Evolutionary conservation across 2,888 invertebrate species (phyloP).

Genomic region (Xiphydria camelus): DNA sequence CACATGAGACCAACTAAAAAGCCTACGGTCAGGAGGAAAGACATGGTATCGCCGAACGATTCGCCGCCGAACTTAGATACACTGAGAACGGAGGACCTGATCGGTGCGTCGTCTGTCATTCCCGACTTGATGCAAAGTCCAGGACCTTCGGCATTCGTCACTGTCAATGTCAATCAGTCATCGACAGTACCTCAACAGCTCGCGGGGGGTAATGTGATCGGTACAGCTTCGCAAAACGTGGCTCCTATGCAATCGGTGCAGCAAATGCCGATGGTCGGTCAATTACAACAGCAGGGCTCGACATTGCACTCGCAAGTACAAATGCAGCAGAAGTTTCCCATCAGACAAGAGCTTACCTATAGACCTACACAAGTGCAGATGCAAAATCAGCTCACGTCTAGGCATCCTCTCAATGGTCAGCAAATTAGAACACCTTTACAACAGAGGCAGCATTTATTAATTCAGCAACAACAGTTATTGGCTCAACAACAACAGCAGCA

Average conservation of each 20-base stretch:
- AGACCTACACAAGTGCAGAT: slow-evolving; percentile 39
- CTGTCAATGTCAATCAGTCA: slow-evolving; percentile 46
- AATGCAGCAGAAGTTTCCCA: slow-evolving; percentile 35
- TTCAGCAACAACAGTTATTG: slow-evolving; percentile 41
- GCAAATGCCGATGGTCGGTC: slow-evolving; percentile 18
- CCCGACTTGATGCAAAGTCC: slow-evolving; percentile 36
- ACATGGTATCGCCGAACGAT: slow-evolving; percentile 37
- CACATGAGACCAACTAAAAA: slow-evolving; percentile 52
- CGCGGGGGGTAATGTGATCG: slow-evolving; percentile 27
- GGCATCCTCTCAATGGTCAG: slow-evolving; percentile 52
- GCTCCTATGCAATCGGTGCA: slow-evolving; percentile 29
- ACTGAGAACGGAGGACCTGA: slow-evolving; percentile 50
- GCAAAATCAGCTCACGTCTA: slow-evolving; percentile 43
- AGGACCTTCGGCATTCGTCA: slow-evolving; percentile 50
- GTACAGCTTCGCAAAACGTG: slow-evolving; percentile 24
- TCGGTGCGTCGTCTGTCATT: slow-evolving; percentile 39
- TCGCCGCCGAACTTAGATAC: slow-evolving; percentile 52
- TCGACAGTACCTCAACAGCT: slow-evolving; percentile 46
- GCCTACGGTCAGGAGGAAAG: slow-evolving; percentile 54
- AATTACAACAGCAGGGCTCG: slow-evolving; percentile 18
- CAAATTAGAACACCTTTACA: slow-evolving; percentile 43
- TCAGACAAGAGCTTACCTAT: slow-evolving; percentile 48
- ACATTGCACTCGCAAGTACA: slow-evolving; percentile 33
- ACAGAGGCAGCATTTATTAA: slow-evolving; percentile 35
- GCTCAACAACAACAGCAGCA: slow-evolving; percentile 49